A percentile compares a stretch with the other conserved stretches of the same genome.
Conservation (phyloP, 2,797 vertebrate genomes). For the Chelidonichthys spinosus region DNA sequence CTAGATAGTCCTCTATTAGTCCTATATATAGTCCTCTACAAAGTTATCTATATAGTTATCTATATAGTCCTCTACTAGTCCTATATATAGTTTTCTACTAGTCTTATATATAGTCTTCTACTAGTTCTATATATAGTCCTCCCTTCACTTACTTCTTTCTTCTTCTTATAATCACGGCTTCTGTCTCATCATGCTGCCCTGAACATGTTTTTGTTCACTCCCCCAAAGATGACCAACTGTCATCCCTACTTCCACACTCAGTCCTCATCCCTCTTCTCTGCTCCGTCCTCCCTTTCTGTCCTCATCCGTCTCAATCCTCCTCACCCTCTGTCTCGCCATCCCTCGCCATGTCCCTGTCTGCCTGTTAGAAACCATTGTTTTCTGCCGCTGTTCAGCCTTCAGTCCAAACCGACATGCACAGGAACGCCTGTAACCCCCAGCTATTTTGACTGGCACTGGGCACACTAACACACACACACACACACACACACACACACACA, state of each 20-base stretch:
- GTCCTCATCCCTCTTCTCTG: not conserved
- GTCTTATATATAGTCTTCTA: too few relatives aligned
- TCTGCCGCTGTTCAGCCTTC: conserved; percentile 36
- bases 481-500: not conserved
- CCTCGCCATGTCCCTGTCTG: conserved; percentile 31
- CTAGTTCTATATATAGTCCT: too few relatives aligned
- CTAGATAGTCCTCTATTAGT: too few relatives aligned
- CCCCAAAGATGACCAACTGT: not conserved
- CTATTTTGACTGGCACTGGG: conserved; percentile 40
- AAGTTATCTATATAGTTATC: too few relatives aligned
- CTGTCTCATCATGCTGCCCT: not conserved
- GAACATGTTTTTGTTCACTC: not conserved
- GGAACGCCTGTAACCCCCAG: conserved; percentile 41
- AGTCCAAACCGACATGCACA: conserved; percentile 25
- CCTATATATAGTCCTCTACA: too few relatives aligned
- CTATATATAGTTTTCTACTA: too few relatives aligned
- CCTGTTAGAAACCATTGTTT: conserved; percentile 47
- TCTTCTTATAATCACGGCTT: not conserved
- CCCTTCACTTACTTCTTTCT: not conserved
- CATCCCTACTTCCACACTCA: not conserved
- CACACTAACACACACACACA: conserved; percentile 15
- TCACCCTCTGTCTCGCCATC: conserved; percentile 15
- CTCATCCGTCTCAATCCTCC: conserved; percentile 13
- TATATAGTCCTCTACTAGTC: too few relatives aligned
- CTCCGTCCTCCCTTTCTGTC: conserved; percentile 1